Conservation (phyloP, 2,888 invertebrate genomes). For the Thymelicus lineola region DNA sequence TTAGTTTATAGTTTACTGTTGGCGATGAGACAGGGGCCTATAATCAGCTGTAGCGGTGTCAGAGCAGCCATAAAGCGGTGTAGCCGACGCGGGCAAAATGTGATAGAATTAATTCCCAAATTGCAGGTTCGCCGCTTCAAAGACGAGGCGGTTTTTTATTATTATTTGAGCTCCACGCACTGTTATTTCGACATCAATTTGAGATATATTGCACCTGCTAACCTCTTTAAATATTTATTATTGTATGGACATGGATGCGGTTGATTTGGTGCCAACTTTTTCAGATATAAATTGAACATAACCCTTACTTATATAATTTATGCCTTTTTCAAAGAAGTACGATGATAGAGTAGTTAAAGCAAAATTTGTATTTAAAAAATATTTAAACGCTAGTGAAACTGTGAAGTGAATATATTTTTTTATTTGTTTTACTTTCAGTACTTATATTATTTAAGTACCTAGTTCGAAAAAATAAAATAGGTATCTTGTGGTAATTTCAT, state of each 20-base stretch:
- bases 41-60: slow-evolving; percentile 48
- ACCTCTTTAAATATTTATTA: slow-evolving; percentile 79
- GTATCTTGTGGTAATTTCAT: no score
- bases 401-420: no score
- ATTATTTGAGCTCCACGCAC: slow-evolving; percentile 64
- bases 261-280: background rate
- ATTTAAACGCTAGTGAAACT: no score
- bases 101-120: slow-evolving; percentile 79
- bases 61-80: slow-evolving; percentile 49
- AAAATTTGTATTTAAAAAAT: no score
- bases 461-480: no score
- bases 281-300: background rate
- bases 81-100: slow-evolving; percentile 63
- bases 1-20: background rate
- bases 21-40: slow-evolving; percentile 6
- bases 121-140: slow-evolving; percentile 67
- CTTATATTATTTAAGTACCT: no score
- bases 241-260: slow-evolving; percentile 58
- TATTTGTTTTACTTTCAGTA: no score
- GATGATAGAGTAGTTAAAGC: no score
- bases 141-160: slow-evolving; percentile 61
- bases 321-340: background rate
- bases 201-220: slow-evolving; percentile 76
- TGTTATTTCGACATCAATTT: slow-evolving; percentile 77
- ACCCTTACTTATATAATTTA: background rate